phyloP scores from a whole-genome alignment of 2,797 vertebrate genomes.

The Dicrostonyx torquatus region DNA sequence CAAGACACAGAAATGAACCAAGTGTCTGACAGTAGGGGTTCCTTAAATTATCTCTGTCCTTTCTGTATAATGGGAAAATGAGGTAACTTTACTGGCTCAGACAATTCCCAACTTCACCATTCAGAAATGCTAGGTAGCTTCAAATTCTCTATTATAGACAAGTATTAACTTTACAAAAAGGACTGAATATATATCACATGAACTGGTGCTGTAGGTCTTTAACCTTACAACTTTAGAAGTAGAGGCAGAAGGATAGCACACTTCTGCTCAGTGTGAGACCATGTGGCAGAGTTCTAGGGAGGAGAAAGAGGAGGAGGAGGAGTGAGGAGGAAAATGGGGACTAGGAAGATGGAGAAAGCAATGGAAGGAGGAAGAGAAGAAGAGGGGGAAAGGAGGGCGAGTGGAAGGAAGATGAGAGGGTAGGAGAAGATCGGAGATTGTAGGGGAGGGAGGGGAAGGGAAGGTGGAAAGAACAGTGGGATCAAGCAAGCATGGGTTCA shows the following conservation, averaged over 20 bases:
- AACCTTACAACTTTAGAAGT: not conserved
- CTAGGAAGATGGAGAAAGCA: not conserved
- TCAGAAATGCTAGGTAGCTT: not conserved
- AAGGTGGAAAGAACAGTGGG: not conserved
- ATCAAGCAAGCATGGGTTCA: not conserved
- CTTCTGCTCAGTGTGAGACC: not conserved
- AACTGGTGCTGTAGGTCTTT: not conserved
- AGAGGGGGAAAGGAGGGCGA: fast-evolving
- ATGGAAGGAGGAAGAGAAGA: no score
- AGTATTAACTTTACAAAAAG: not conserved
- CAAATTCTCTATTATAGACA: not conserved
- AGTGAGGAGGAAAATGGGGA: not conserved
- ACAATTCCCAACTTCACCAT: not conserved
- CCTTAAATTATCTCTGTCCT: not conserved
- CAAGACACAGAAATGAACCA: not conserved
- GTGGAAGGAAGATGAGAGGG: fast-evolving
- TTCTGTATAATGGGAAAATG: not conserved
- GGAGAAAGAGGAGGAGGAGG: not conserved
- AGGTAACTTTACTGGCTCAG: not conserved
- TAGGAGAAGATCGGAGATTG: not conserved
- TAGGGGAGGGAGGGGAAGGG: no score
- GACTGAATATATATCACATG: not conserved
- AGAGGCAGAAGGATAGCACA: not conserved
- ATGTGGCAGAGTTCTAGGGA: not conserved
- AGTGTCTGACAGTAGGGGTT: not conserved